Evolutionary conservation across 2,888 invertebrate genomes (phyloP), one percentile per base, ranked within the genome.

Genomic region (Epinotia bilunana): DNA sequence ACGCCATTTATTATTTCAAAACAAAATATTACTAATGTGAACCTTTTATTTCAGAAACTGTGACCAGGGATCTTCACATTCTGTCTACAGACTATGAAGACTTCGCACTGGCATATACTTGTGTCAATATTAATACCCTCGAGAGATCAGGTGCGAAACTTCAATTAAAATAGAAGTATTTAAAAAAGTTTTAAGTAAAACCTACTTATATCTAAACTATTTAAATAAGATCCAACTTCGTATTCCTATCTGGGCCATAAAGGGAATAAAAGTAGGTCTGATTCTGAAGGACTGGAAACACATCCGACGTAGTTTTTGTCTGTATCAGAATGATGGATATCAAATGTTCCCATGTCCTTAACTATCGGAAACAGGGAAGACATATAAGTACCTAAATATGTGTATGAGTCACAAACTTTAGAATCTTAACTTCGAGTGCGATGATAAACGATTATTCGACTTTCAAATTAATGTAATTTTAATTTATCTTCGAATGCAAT

Each of bases 81-180:
- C 82, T 97, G 64, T 93, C 90, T 6, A 96, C 96, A 0, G 96
- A 97, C 84, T 96, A 96, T 83, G 86, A 90, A 0, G 90, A 88
- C 57, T 96, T 95, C 80, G 92, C 96, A 0, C 92, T 96, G 2
- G 95, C 95, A 0, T 96, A 96, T 93, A 95, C 95, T 73, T 97
- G 97, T 72, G 80, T 77, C 12, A 89, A 92, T 74, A 55, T 87
- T 16, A 84, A 87, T 71, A 60, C 77, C 11, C 88, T 80, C 82
- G 79, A 84, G 49, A 83, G 92, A 82, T 79, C 81, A 76, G 85
- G 91, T 92, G 23, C 13, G 23, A 81, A 83, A 84, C 6, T 13
- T 39, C 39, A 43, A 9, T 49, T 49, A 4, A 49, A 5, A 5
- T 49, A 16, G 4, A 4, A 5, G 5, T 1, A 3, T 2, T 49